Conservation (phyloP, 2,113 vertebrate species). For the Solea senegalensis region DNA sequence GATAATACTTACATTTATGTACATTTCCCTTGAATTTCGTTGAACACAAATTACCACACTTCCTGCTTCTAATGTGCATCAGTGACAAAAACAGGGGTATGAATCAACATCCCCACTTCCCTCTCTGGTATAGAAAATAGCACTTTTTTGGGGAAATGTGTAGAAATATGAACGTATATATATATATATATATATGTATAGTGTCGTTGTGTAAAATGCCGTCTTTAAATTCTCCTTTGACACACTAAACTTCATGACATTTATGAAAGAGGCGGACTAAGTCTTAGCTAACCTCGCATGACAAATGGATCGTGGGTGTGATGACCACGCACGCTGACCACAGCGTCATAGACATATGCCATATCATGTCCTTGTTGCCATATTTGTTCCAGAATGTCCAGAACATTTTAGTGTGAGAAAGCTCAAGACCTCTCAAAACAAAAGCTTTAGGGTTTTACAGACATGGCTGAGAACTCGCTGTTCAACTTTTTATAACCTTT, state of each 20-base stretch:
- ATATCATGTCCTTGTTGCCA: conserved; percentile 44
- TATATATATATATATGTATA: no score
- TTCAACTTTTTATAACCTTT: conserved; percentile 20
- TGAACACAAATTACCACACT: no score
- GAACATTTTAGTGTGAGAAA: conserved; percentile 57
- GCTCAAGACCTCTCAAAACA: conserved; percentile 21
- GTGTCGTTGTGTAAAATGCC: conserved; percentile 12
- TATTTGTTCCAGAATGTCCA: conserved; percentile 24
- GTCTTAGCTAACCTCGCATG: conserved; percentile 54
- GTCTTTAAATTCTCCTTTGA: not conserved
- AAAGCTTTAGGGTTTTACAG: conserved; percentile 22
- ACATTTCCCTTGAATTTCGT: not conserved
- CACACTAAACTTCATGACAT: conserved; percentile 35
- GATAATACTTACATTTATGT: not conserved
- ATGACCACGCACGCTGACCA: conserved; percentile 65
- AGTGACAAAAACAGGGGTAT: not conserved
- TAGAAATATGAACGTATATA: not conserved
- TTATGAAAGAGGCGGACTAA: conserved; percentile 20
- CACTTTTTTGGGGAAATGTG: conserved; percentile 12
- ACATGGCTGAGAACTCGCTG: conserved; percentile 3
- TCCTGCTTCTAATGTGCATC: no score
- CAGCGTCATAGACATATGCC: conserved; percentile 26
- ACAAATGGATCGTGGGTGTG: conserved; percentile 64
- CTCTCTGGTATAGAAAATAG: not conserved
- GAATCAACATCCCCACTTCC: conserved; percentile 8